phyloP scores from a whole-genome alignment of 2,113 vertebrate species.

The Callithrix jacchus region DNA sequence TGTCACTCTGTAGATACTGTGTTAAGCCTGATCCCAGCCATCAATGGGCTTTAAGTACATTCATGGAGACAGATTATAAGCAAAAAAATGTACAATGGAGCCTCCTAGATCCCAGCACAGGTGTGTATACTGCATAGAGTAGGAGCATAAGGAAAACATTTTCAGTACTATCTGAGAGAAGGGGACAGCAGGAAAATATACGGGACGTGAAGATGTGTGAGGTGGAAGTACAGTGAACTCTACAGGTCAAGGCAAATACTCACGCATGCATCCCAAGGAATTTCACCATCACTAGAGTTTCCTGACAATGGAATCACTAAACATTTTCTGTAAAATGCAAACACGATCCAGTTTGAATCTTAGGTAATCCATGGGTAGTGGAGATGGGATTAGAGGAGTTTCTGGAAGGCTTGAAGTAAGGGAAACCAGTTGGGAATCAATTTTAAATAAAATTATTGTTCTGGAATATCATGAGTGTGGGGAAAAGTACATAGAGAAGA shows the following conservation, averaged over 20 bases:
- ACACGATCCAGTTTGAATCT: neutral
- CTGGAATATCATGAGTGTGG: neutral
- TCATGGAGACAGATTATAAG: neutral
- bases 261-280: neutral
- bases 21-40: neutral
- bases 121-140: neutral
- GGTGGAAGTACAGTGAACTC: rapidly evolving
- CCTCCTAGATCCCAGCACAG: neutral
- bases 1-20: neutral
- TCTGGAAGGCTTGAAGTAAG: neutral
- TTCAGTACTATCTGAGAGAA: neutral
- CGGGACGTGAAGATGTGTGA: rapidly evolving
- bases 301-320: neutral
- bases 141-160: neutral
- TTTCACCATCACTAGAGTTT: neutral
- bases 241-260: neutral
- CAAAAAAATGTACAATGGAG: neutral
- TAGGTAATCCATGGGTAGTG: neutral
- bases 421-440: neutral
- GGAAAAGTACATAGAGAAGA: neutral
- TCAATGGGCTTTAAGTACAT: neutral
- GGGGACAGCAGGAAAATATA: neutral
- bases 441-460: neutral
- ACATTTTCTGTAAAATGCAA: neutral
- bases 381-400: neutral